Percentiles rank a stretch among this genome's conserved stretches.
Conservation (phyloP, 2,113 vertebrate species). For the Zosterops lateralis region DNA sequence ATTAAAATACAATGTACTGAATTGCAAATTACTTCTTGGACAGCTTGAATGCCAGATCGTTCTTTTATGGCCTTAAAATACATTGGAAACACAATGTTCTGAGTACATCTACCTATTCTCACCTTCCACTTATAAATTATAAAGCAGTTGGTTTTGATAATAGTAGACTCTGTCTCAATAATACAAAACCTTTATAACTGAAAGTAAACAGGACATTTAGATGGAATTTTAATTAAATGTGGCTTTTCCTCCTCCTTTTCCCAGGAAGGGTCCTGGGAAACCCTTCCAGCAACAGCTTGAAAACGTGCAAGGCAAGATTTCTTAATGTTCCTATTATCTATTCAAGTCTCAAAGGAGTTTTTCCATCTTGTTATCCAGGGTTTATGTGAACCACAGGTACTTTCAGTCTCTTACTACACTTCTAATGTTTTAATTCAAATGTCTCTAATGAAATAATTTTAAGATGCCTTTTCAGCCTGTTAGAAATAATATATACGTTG, state of each 20-base stretch:
- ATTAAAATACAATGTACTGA: not conserved
- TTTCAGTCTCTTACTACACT: not conserved
- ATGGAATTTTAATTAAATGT: slow-evolving; percentile 8
- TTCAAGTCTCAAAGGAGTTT: not conserved
- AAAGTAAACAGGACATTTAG: not conserved
- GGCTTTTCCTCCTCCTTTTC: not conserved
- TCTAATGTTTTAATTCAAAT: slow-evolving; percentile 3
- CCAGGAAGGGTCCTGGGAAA: not conserved
- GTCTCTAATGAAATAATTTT: not conserved
- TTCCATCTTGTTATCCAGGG: not conserved
- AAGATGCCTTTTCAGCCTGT: slow-evolving; percentile 31
- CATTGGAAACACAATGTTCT: not conserved
- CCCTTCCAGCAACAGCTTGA: not conserved
- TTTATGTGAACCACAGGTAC: slow-evolving; percentile 17
- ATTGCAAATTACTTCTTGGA: not conserved
- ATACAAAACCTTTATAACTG: not conserved
- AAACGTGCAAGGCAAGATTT: not conserved
- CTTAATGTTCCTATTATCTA: not conserved
- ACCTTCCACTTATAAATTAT: slow-evolving; percentile 1
- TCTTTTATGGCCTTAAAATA: not conserved
- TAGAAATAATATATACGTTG: slow-evolving; percentile 23
- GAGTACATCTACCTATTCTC: not conserved
- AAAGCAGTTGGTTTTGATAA: not conserved
- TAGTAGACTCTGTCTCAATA: not conserved
- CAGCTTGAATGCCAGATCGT: not conserved